These are phyloP conservation scores for Cossypha dichroa DNA, from an alignment of 2,797 vertebrate species.

Conservation along the genomic window DNA sequence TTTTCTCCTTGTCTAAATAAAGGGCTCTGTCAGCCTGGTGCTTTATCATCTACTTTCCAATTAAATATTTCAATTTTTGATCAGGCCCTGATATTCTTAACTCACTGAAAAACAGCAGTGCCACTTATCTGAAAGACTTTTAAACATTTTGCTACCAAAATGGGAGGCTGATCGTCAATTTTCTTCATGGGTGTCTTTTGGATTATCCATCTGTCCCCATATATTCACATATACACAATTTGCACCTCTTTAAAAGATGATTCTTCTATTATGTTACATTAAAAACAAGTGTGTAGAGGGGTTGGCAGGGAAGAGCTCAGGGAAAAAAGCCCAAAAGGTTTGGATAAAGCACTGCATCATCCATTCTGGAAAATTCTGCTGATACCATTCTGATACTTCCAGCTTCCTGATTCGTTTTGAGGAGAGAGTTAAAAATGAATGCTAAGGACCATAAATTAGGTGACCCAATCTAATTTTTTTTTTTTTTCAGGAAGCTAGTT, in stretches of 20 bases:
- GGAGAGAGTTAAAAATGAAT: neutral
- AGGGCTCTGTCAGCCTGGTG: neutral
- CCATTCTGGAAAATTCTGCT: neutral
- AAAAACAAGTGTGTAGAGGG: neutral
- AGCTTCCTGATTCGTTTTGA: neutral
- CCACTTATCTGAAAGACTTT: neutral
- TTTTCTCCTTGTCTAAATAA: neutral
- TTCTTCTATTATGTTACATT: neutral
- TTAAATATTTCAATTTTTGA: conserved; percentile 16
- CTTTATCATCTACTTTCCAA: neutral
- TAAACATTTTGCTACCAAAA: neutral
- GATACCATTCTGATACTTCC: neutral
- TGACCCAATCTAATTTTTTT: neutral
- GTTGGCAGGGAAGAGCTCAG: neutral
- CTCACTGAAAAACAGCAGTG: neutral
- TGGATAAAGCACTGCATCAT: neutral
- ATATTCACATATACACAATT: neutral
- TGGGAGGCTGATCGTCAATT: neutral
- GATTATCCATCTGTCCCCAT: neutral
- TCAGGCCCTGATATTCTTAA: neutral
- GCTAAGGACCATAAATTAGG: neutral
- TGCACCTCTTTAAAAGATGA: neutral
- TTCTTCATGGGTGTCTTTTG: neutral
- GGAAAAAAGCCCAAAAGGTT: neutral
- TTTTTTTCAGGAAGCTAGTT: neutral